These are phyloP conservation scores for Elaphurus davidianus DNA, from an alignment of 2,113 vertebrate genomes.

Conservation along the genomic window DNA sequence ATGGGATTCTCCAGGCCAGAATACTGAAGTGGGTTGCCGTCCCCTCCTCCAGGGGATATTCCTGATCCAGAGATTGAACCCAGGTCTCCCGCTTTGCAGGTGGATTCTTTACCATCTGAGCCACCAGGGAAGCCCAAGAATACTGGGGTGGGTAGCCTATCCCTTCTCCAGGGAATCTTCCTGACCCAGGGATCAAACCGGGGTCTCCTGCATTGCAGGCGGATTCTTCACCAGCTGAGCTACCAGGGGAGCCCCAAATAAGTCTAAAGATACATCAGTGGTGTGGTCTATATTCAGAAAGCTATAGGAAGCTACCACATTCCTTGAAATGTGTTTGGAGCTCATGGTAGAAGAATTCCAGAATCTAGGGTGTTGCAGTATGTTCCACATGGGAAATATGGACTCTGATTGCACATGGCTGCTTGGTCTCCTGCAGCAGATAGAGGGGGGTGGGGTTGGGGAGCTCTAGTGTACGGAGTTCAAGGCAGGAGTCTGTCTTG, in stretches of 20 bases:
- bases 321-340: background rate
- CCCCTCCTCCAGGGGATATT: background rate
- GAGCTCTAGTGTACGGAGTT: background rate
- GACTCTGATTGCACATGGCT: fast-evolving
- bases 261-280: background rate
- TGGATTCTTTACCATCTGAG: fast-evolving
- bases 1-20: background rate
- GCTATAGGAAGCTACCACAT: background rate
- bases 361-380: fast-evolving
- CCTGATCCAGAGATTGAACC: background rate
- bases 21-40: background rate
- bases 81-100: background rate
- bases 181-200: background rate
- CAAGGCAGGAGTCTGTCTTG: background rate
- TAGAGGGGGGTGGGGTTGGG: fast-evolving
- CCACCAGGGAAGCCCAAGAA: background rate
- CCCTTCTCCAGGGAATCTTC: background rate
- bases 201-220: background rate
- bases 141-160: background rate
- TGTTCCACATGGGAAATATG: background rate
- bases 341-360: background rate
- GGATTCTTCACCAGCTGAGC: background rate
- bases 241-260: background rate
- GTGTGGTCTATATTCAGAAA: background rate
- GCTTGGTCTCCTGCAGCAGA: background rate